Evolutionary conservation across 1,140 invertebrate genomes (phyloP).

Genomic region (Drosophila asahinai): DNA sequence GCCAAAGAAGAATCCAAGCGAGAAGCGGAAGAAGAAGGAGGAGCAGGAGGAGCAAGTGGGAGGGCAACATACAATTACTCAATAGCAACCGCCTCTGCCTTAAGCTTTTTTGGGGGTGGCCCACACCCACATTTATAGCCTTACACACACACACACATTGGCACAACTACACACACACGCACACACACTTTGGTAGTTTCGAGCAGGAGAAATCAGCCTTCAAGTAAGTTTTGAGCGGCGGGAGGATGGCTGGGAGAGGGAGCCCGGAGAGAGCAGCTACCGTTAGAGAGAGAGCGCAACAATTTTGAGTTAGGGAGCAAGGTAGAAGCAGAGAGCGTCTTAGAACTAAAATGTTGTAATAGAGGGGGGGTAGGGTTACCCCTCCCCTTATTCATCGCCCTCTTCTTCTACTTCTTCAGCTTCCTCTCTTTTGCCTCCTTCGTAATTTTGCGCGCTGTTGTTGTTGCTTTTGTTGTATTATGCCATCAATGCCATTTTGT

Average conservation of each 20-base stretch:
- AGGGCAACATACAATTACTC: slow-evolving; percentile 73
- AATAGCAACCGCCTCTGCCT: slow-evolving; percentile 65
- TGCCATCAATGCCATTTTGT: slow-evolving; percentile 82
- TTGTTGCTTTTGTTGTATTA: slow-evolving; percentile 70
- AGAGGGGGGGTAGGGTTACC: slow-evolving; percentile 53
- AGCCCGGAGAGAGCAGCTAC: slow-evolving; percentile 33
- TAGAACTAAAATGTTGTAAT: slow-evolving; percentile 81
- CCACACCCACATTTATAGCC: slow-evolving; percentile 31
- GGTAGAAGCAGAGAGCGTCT: slow-evolving; percentile 46
- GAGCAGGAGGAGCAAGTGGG: slow-evolving; percentile 15
- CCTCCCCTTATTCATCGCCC: slow-evolving; percentile 3
- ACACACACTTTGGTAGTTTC: slow-evolving; percentile 60
- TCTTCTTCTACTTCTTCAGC: slow-evolving; percentile 20
- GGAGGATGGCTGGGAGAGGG: slow-evolving; percentile 27
- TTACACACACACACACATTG: slow-evolving; percentile 20
- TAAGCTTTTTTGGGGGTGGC: slow-evolving; percentile 79
- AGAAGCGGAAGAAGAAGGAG: slow-evolving; percentile 15
- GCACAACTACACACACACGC: slow-evolving; percentile 52
- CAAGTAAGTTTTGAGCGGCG: slow-evolving; percentile 61
- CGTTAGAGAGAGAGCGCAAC: slow-evolving; percentile 47
- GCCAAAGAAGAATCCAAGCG: slow-evolving; percentile 44
- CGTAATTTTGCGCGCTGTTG: slow-evolving; percentile 27
- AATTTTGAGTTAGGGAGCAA: slow-evolving; percentile 61
- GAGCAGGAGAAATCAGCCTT: slow-evolving; percentile 44
- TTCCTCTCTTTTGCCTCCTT: slow-evolving; percentile 7